Conservation (phyloP, 23 tunicate genomes). For the Halocynthia aurantium region DNA sequence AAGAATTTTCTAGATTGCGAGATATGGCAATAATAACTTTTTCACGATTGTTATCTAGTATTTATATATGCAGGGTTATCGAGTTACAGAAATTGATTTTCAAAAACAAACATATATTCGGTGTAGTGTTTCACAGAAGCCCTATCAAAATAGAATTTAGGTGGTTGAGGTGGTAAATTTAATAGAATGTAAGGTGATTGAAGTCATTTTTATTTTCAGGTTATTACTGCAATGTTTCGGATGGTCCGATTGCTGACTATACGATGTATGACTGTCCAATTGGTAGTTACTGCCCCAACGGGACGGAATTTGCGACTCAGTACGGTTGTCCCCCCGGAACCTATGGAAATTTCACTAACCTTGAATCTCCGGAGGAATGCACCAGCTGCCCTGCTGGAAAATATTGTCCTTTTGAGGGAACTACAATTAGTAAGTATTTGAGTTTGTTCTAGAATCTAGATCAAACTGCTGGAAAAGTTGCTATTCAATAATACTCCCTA, state of each 20-base stretch:
- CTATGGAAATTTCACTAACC: constrained; percentile 33
- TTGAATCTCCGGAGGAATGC: constrained; percentile 33
- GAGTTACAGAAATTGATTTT: too few species aligned
- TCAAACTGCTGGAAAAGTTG: too few species aligned
- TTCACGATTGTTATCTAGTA: not conserved
- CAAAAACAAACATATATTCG: too few species aligned
- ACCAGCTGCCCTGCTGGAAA: constrained; percentile 55
- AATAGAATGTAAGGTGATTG: too few species aligned
- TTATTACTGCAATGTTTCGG: constrained; percentile 59
- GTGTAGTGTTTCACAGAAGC: too few species aligned
- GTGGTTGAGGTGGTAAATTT: too few species aligned
- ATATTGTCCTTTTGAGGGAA: constrained; percentile 65
- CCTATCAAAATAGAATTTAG: too few species aligned
- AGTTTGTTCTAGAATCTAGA: too few species aligned
- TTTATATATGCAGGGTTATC: not conserved
- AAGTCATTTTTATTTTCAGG: constrained; percentile 24
- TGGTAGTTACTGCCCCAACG: constrained; percentile 76
- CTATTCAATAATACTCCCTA: too few species aligned
- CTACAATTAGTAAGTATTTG: too few species aligned
- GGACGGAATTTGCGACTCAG: constrained; percentile 35
- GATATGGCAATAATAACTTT: not conserved
- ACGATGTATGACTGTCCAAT: constrained; percentile 54
- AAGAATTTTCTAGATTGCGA: too few species aligned
- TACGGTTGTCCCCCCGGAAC: constrained; percentile 57
- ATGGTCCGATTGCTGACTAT: constrained; percentile 71